Base-by-base conservation (phyloP, 2,888 invertebrate species). In the Zaprionus bogoriensis region DNA sequence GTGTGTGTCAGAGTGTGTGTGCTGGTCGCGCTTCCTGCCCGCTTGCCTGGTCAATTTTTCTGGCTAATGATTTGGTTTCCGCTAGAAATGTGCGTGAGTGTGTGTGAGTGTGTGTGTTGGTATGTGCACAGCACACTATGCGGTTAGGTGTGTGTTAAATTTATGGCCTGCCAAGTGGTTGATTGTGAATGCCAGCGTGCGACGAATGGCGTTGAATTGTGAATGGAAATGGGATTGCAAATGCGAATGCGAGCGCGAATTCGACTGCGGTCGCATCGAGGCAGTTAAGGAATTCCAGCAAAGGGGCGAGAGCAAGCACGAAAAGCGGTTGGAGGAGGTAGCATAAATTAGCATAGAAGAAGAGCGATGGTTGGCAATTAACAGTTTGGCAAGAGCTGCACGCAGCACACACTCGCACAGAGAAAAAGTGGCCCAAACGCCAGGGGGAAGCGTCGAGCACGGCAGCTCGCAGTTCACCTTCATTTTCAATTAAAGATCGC, bases 91-190 rank as follows among this genome's bases (percentile, higher is more conserved):
- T 36, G 32, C 32, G 32, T 36, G 17, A 17, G 32, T 36, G 44
- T 28, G 59, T 41, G 23, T 17, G 42, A 44, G 45, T 36, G 42
- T 17, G 17, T 59, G 41, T 17, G 54, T 44, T 19, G 25, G 22
- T 54, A 30, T 10, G 41, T 44, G 30, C 48, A 10, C 30, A 46
- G 38, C 28, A 53, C 55, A 47, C 52, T 57, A 53, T 72, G 71
- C 22, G 72, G 72, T 74, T 72, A 74, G 74, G 74, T 76, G 77
- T 77, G 78, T 67, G 81, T 67, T 71, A 81, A 81, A 79, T 79
- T 79, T 79, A 84, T 79, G 85, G 79, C 75, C 75, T 78, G 79
- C 71, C 79, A 81, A 81, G 82, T 81, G 82, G 84, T 84, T 84
- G 81, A 79, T 79, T 79, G 79, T 74, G 78, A 74, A 74, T 74